A percentile compares a stretch with the other conserved stretches of the same genome.
Conservation (phyloP, 1,140 invertebrate genomes). For the Caenorhabditis inopinata region DNA sequence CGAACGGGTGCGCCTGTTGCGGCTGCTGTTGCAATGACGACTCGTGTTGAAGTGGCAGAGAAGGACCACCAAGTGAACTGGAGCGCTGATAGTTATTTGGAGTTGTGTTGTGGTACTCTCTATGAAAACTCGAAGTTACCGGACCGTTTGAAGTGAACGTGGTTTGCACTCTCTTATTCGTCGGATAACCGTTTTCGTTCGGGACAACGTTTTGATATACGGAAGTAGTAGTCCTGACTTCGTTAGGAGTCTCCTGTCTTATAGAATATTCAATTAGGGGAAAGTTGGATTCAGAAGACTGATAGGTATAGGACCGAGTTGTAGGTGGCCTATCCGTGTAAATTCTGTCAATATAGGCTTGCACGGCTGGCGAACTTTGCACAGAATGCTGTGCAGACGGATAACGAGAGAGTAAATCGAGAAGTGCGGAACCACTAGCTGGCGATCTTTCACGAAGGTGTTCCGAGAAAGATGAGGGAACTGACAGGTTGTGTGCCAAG, state of each 20-base stretch:
- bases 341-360: conserved; percentile 3
- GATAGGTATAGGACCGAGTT: background rate
- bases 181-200: conserved; percentile 9
- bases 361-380: conserved; percentile 13
- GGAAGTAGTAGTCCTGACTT: background rate
- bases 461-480: conserved; percentile 32
- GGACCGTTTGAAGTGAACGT: conserved; percentile 14
- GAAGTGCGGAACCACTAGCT: conserved; percentile 38
- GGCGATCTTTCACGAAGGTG: conserved; percentile 43
- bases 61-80: conserved; percentile 10
- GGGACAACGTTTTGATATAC: background rate
- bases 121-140: background rate
- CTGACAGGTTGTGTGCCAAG: conserved; percentile 20
- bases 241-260: background rate
- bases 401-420: conserved; percentile 36
- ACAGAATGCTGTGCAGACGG: conserved; percentile 34
- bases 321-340: background rate
- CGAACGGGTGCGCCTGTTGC: conserved; percentile 30
- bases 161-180: background rate
- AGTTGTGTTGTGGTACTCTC: conserved; percentile 5
- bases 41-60: conserved; percentile 15
- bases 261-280: conserved; percentile 15
- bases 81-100: conserved; percentile 2
- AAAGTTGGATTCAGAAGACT: background rate
- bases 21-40: conserved; percentile 32